Percentiles rank a stretch among this genome's conserved stretches.
Conservation (phyloP, 2,888 invertebrate genomes). For the Pyrgus malvae region DNA sequence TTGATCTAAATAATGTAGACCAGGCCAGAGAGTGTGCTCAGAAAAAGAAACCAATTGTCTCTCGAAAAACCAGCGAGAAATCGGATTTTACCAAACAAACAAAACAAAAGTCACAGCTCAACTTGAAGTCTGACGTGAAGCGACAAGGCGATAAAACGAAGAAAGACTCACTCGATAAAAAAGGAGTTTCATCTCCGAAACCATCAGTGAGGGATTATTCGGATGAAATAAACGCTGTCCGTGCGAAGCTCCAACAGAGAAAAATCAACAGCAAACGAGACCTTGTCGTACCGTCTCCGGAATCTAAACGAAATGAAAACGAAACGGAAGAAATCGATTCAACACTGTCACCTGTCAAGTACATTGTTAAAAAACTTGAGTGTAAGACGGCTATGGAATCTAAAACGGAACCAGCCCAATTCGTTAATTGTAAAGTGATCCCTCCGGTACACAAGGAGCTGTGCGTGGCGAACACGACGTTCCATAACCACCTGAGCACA, state of each 20-base stretch:
- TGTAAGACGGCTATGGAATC: constrained; percentile 71
- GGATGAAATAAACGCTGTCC: constrained; percentile 75
- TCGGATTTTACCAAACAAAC: constrained; percentile 64
- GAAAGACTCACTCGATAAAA: constrained; percentile 68
- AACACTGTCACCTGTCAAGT: constrained; percentile 73
- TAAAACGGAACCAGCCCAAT: constrained; percentile 63
- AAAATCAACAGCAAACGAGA: constrained; percentile 71
- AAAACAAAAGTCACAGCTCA: constrained; percentile 74
- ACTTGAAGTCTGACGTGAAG: constrained; percentile 65
- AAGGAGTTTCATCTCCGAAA: constrained; percentile 56
- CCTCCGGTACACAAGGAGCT: constrained; percentile 73
- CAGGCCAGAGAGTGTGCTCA: constrained; percentile 80
- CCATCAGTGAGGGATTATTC: constrained; percentile 69
- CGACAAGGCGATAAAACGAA: constrained; percentile 66
- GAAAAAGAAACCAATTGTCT: constrained; percentile 66
- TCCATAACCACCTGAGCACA: constrained; percentile 77
- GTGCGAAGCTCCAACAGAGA: constrained; percentile 75
- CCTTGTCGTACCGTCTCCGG: constrained; percentile 51
- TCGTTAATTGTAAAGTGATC: constrained; percentile 72
- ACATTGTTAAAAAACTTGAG: constrained; percentile 75
- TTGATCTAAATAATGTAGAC: constrained; percentile 79
- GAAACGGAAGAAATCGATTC: constrained; percentile 60
- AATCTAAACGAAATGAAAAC: constrained; percentile 62
- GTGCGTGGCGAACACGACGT: constrained; percentile 74
- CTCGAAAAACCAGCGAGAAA: constrained; percentile 63